A percentile compares a stretch with the other conserved stretches of the same genome.
Evolutionary conservation across 2,797 vertebrate genomes (phyloP).

Genomic region (Lepilemur septentrionalis): DNA sequence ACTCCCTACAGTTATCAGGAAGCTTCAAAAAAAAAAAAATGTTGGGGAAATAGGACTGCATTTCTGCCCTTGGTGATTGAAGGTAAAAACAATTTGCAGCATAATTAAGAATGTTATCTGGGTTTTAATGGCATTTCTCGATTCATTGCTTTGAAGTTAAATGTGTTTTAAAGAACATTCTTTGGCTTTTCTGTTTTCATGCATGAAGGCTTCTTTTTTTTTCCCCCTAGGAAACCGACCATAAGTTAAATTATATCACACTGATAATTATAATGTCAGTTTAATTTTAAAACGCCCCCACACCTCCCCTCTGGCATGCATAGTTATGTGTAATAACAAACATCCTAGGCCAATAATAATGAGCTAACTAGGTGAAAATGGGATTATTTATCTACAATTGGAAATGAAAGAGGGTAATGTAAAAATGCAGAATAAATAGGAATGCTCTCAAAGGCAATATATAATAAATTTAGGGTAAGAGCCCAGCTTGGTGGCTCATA

Average conservation of each 20-base stretch:
- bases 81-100: slow-evolving; percentile 71
- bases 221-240: neutral
- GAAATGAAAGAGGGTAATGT: neutral
- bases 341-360: too few relatives aligned
- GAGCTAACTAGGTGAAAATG: too few relatives aligned
- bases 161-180: neutral
- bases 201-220: slow-evolving; percentile 21
- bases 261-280: neutral
- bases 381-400: neutral
- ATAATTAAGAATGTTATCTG: slow-evolving; percentile 71
- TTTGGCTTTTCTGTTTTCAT: neutral
- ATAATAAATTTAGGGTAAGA: neutral
- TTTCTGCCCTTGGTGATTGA: slow-evolving; percentile 59
- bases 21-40: neutral
- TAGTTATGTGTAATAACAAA: neutral
- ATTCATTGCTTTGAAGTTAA: slow-evolving; percentile 42
- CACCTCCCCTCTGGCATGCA: neutral
- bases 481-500: too few relatives aligned
- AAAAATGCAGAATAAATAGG: neutral
- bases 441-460: neutral
- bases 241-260: neutral
- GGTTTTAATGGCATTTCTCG: slow-evolving; percentile 29
- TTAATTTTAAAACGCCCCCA: neutral
- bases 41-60: neutral
- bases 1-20: slow-evolving; percentile 31